Percentiles rank a stretch among this genome's conserved stretches.
Conservation (phyloP, 2,888 invertebrate genomes). For the Drosophila kuntzei region DNA sequence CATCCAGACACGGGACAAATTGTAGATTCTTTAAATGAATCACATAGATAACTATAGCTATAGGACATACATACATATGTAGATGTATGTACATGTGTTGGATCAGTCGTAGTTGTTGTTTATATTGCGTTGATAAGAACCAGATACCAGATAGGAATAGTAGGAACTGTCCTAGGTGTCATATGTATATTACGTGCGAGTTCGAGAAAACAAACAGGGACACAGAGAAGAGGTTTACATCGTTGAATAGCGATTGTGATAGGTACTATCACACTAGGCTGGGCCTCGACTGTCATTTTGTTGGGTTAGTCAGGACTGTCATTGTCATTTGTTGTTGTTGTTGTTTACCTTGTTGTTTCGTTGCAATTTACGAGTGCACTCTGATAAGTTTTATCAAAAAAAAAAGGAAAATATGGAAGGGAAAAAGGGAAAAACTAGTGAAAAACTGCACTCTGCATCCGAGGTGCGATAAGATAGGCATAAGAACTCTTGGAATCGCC, state of each 20-base stretch:
- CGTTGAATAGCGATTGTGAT: constrained; percentile 40
- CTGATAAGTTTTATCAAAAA: constrained; percentile 64
- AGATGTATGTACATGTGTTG: constrained; percentile 39
- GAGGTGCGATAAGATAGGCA: constrained; percentile 70
- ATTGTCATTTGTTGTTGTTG: constrained; percentile 15
- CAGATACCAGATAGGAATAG: constrained; percentile 36
- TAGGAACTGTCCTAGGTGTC: constrained; percentile 44
- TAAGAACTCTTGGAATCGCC: constrained; percentile 57
- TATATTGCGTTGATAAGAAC: constrained; percentile 65
- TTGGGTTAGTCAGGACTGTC: constrained; percentile 47
- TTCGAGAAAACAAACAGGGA: constrained; percentile 44
- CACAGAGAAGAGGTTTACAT: constrained; percentile 16
- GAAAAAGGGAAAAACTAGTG: constrained; percentile 28
- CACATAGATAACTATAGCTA: constrained; percentile 64
- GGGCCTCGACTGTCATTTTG: constrained; percentile 12
- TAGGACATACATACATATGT: neutral
- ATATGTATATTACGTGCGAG: constrained; percentile 51
- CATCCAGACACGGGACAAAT: constrained; percentile 36
- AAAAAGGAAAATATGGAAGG: constrained; percentile 6
- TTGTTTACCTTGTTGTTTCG: constrained; percentile 75
- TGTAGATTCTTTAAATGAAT: constrained; percentile 66
- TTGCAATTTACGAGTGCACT: constrained; percentile 78
- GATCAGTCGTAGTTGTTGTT: constrained; percentile 63
- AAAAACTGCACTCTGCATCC: constrained; percentile 77
- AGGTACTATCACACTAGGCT: constrained; percentile 34